These are phyloP conservation scores for Harpagoxenus sublaevis DNA, from an alignment of 2,888 invertebrate species.

Conservation along the genomic window DNA sequence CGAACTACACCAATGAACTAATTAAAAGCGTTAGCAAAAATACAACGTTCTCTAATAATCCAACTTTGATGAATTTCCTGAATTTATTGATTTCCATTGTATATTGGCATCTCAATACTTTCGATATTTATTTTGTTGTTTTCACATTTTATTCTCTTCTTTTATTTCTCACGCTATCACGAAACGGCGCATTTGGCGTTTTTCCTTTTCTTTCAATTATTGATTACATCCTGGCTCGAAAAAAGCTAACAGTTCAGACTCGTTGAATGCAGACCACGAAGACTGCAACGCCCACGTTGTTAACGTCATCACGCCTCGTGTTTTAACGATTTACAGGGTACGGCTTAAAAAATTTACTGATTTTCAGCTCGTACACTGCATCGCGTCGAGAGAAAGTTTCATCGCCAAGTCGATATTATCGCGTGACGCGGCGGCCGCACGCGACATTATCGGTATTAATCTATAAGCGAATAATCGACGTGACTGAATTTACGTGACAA, in stretches of 20 bases:
- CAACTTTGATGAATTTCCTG: background rate
- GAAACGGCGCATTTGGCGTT: background rate
- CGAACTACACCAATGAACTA: background rate
- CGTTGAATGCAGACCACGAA: slow-evolving; percentile 5
- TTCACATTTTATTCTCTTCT: background rate
- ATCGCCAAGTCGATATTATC: slow-evolving; percentile 37
- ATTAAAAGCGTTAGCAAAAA: background rate
- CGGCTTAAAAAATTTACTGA: slow-evolving; percentile 37
- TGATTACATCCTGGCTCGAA: background rate
- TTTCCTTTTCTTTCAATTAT: background rate
- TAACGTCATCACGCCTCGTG: slow-evolving; percentile 19
- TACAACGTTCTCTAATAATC: background rate
- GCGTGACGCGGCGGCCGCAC: slow-evolving; percentile 31
- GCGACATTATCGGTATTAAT: slow-evolving; percentile 41
- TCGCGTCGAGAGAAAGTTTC: slow-evolving; percentile 16
- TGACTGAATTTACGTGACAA: slow-evolving; percentile 40
- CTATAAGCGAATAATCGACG: slow-evolving; percentile 38
- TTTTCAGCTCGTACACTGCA: background rate
- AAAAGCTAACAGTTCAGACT: background rate
- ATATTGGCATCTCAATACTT: background rate
- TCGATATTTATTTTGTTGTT: background rate
- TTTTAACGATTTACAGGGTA: slow-evolving; percentile 36
- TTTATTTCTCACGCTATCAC: background rate
- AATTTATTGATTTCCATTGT: background rate
- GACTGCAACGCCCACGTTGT: slow-evolving; percentile 9